Percentiles rank a stretch among this genome's conserved stretches.
phyloP scores from a whole-genome alignment of 2,113 vertebrate genomes.

The Thamnophis sirtalis region DNA sequence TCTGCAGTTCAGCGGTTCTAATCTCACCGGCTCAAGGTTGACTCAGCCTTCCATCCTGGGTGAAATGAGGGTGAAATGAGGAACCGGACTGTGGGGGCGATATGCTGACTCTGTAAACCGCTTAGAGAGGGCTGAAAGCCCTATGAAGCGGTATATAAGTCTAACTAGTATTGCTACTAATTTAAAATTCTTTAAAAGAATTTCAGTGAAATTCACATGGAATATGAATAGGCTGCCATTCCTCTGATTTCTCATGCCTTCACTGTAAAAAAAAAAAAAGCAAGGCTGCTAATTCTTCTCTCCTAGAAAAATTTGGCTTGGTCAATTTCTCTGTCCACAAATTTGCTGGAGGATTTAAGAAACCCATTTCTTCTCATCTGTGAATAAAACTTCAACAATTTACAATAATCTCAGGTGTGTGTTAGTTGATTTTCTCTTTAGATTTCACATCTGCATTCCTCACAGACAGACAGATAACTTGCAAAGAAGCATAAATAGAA shows the following conservation, averaged over 20 bases:
- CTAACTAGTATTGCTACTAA: too few species aligned
- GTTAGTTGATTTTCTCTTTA: neutral
- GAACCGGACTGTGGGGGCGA: too few species aligned
- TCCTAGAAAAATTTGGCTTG: neutral
- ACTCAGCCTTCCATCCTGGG: too few species aligned
- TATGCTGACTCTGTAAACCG: too few species aligned
- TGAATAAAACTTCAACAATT: neutral
- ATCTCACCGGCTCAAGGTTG: too few species aligned
- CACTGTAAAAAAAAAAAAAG: neutral
- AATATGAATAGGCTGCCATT: neutral
- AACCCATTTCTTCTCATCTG: neutral
- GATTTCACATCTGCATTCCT: neutral
- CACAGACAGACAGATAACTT: neutral
- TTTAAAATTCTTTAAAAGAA: too few species aligned
- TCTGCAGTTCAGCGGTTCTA: too few species aligned
- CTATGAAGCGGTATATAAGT: too few species aligned
- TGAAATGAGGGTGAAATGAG: too few species aligned
- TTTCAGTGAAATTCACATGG: neutral
- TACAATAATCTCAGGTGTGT: neutral
- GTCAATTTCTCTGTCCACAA: neutral
- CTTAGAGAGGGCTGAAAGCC: too few species aligned
- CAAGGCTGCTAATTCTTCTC: neutral
- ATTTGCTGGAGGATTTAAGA: neutral
- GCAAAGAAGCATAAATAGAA: neutral
- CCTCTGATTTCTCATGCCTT: neutral